Evolutionary conservation across 2,113 vertebrate species (phyloP).

Genomic region (Bubalus kerabau): DNA sequence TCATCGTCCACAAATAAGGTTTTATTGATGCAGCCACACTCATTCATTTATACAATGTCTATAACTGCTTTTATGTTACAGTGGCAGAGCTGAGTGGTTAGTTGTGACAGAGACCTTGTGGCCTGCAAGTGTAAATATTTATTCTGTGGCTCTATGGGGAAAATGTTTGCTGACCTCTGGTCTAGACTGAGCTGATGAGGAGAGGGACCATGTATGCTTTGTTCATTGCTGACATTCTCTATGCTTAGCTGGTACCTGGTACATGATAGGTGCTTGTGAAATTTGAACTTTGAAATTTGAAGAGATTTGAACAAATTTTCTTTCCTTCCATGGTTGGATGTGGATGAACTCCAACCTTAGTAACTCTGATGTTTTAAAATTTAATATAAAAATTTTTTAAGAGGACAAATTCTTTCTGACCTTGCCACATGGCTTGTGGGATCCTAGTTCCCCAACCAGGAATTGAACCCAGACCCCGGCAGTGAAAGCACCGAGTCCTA

Average conservation of each 20-base stretch:
- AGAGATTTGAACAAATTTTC: neutral
- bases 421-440: neutral
- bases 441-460: neutral
- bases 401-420: neutral
- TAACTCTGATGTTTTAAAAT: neutral
- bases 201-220: neutral
- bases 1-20: neutral
- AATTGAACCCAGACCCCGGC: neutral
- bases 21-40: neutral
- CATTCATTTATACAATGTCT: neutral
- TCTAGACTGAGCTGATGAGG: neutral
- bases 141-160: neutral
- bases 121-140: neutral
- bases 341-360: neutral
- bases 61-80: neutral
- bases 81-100: neutral
- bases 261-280: neutral
- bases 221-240: neutral
- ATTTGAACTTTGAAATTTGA: neutral
- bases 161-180: neutral
- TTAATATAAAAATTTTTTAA: neutral
- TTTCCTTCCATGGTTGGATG: neutral
- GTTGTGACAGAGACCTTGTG: neutral
- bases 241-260: neutral
- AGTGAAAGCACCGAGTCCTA: neutral